phyloP scores from a whole-genome alignment of 1,140 invertebrate genomes.

The Drosophila albomicans region DNA sequence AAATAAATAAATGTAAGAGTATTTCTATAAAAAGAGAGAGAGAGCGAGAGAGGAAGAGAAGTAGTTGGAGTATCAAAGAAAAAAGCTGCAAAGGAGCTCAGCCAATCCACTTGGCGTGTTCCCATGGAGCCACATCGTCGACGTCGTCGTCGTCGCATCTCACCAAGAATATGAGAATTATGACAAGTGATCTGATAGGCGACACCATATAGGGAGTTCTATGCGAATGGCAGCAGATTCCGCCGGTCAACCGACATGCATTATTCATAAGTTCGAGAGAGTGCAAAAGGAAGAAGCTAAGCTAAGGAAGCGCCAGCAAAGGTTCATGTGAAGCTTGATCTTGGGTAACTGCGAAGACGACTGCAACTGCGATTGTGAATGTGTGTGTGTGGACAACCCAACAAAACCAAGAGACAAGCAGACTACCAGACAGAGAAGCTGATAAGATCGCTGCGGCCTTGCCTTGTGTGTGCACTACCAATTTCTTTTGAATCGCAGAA shows the following conservation, averaged over 20 bases:
- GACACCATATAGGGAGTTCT: slow-evolving; percentile 80
- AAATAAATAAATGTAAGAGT: slow-evolving; percentile 57
- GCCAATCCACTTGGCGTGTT: slow-evolving; percentile 53
- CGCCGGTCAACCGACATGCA: slow-evolving; percentile 56
- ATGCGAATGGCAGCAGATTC: slow-evolving; percentile 77
- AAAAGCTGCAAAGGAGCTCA: slow-evolving; percentile 32
- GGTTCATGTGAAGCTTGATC: slow-evolving; percentile 58
- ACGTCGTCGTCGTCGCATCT: slow-evolving; percentile 9
- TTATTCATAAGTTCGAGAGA: slow-evolving; percentile 65
- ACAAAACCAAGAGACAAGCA: slow-evolving; percentile 14
- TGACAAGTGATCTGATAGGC: slow-evolving; percentile 83
- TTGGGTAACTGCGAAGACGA: background rate
- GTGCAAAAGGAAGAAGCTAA: slow-evolving; percentile 50
- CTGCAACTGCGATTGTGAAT: background rate
- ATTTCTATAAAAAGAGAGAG: slow-evolving; percentile 28
- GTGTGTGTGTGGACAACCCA: too few relatives aligned
- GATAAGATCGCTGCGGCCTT: slow-evolving; percentile 40
- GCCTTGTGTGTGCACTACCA: slow-evolving; percentile 75
- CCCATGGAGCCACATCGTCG: slow-evolving; percentile 46
- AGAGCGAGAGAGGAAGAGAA: slow-evolving; percentile 1
- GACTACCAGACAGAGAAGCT: slow-evolving; percentile 42
- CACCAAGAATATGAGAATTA: slow-evolving; percentile 79
- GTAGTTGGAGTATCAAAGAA: background rate
- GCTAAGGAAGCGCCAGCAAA: slow-evolving; percentile 72
- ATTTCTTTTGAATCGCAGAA: slow-evolving; percentile 73